Evolutionary conservation across 1,140 invertebrate species (phyloP).

Genomic region (Brachionus manjavacas): DNA sequence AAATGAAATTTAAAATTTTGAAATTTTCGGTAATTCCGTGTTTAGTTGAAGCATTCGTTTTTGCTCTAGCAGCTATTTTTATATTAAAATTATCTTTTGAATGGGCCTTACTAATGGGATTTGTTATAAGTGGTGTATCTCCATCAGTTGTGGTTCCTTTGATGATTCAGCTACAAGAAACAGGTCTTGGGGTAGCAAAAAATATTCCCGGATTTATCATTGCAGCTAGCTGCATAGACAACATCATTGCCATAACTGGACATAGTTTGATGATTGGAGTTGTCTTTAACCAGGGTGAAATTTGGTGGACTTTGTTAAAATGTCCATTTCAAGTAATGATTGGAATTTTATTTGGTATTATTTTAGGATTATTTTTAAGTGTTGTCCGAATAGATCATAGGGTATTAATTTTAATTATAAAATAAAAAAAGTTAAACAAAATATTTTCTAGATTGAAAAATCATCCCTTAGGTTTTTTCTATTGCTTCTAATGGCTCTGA

Average conservation of each 20-base stretch:
- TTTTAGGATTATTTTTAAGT: neutral
- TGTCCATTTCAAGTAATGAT: conserved; percentile 5
- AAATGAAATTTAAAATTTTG: conserved; percentile 65
- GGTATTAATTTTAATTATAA: neutral
- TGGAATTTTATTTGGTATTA: neutral
- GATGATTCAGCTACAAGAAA: conserved; percentile 72
- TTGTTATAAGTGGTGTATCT: conserved; percentile 81
- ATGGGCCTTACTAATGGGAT: conserved; percentile 80
- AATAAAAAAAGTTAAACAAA: neutral
- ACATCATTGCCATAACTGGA: conserved; percentile 74
- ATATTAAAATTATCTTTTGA: conserved; percentile 76
- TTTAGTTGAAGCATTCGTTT: conserved; percentile 69
- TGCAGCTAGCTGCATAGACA: conserved; percentile 81
- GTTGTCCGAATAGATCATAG: neutral
- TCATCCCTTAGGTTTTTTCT: neutral
- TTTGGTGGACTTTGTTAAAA: conserved; percentile 13
- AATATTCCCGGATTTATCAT: conserved; percentile 90
- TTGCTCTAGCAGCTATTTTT: conserved; percentile 67
- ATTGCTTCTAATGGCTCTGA: neutral
- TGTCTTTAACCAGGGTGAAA: conserved; percentile 3
- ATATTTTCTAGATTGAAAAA: neutral
- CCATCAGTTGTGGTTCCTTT: conserved; percentile 90
- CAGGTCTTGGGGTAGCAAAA: conserved; percentile 82
- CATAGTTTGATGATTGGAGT: conserved; percentile 63
- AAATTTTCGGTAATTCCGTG: conserved; percentile 80